Base-by-base conservation (phyloP, 2,888 invertebrate genomes). In the Osedax fenrisi region DNA sequence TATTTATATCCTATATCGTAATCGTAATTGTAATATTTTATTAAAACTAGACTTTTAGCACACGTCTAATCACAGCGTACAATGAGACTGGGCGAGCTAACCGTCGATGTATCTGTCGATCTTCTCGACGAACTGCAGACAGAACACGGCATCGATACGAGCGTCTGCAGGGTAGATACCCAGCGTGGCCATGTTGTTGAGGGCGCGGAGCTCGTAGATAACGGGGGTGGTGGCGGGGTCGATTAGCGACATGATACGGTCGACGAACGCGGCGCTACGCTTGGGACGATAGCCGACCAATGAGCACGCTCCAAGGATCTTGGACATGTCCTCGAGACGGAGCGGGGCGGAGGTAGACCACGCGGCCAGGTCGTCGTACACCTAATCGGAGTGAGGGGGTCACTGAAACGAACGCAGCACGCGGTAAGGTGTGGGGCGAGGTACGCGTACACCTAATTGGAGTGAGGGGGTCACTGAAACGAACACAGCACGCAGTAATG, bases 121-220 rank as follows among this genome's bases (percentile, higher is more conserved):
- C 69, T 73, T 70, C 56, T 78, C 77, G 26, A 79, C 77, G 75
- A 70, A 79, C 56, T 78, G 77, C n/a, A 79, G 66, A 61, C 77
- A 77, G 69, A 79, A 79, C 23, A 79, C 74, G 5, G 75, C 62
- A 1, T 73, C 72, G 26, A 79, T 73, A 66, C 73, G n/a, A 2
- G 27, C 23, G 27, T 79, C 78, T 5, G 5, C 41, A 2, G 78
- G 78, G 70, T 75, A 79, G 72, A 79, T 76, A 73, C 78, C 77
- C 61, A 79, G 69, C 2, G 73, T 26, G 73, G 75, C 72, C 26
- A 79, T 76, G 67, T 75, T 72, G 62, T 69, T 62, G 21, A 76
- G 74, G 24, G 77, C 64, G 1, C 26, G 56, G 5, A 78, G 56
- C 61, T 76, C 75, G 0, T 75, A 25, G 13, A 41, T 68, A 24